Conservation (phyloP, 2,888 invertebrate genomes). For the Tiliacea citrago region DNA sequence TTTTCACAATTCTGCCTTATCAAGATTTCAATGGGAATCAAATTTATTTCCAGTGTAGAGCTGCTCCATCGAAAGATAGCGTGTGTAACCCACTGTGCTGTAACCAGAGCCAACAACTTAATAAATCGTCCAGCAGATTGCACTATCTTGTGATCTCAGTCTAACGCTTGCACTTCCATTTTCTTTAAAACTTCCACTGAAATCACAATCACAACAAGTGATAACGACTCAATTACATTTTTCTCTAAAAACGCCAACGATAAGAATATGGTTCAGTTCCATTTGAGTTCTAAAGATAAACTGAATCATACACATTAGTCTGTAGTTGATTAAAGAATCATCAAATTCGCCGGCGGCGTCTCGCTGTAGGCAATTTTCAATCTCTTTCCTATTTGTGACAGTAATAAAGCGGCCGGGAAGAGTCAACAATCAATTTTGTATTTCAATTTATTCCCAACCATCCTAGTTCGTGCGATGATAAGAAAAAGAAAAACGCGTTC, state of each 20-base stretch:
- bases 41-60: slow-evolving; percentile 44
- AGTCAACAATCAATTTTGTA: slow-evolving; percentile 91
- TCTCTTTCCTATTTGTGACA: slow-evolving; percentile 90
- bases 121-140: slow-evolving; percentile 72
- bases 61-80: slow-evolving; percentile 49
- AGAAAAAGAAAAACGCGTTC: slow-evolving; percentile 90
- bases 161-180: slow-evolving; percentile 65
- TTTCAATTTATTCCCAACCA: slow-evolving; percentile 91
- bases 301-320: slow-evolving; percentile 68
- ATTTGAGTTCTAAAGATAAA: slow-evolving; percentile 50
- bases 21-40: slow-evolving; percentile 25
- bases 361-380: slow-evolving; percentile 88
- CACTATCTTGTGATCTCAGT: slow-evolving; percentile 67
- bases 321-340: slow-evolving; percentile 74
- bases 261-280: slow-evolving; percentile 10
- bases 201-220: slow-evolving; percentile 48
- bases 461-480: slow-evolving; percentile 90
- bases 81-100: slow-evolving; percentile 35
- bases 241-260: not conserved
- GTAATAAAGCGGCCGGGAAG: slow-evolving; percentile 90
- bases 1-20: not conserved
- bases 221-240: slow-evolving; percentile 29
- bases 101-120: slow-evolving; percentile 70
- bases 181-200: slow-evolving; percentile 69
- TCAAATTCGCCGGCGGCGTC: slow-evolving; percentile 80